These are phyloP conservation scores for Drosophila kepulauana DNA, from an alignment of 1,140 invertebrate genomes.

Conservation along the genomic window DNA sequence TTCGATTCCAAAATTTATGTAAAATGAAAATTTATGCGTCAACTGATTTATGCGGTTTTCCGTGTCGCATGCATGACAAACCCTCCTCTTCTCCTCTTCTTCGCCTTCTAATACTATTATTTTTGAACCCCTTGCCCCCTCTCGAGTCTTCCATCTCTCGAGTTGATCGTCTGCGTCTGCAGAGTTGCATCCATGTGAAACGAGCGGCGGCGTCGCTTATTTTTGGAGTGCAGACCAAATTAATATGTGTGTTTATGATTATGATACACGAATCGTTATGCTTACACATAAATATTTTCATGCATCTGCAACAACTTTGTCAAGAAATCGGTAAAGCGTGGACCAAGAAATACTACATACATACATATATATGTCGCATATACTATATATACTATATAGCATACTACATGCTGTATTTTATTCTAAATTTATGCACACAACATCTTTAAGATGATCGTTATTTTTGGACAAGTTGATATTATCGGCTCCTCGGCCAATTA, in stretches of 20 bases:
- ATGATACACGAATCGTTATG: conserved; percentile 73
- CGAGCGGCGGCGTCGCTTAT: conserved; percentile 70
- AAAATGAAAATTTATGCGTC: conserved; percentile 82
- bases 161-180: conserved; percentile 17
- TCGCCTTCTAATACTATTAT: conserved; percentile 6
- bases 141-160: background rate
- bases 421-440: conserved; percentile 18
- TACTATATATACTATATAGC: background rate
- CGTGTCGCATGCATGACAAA: conserved; percentile 71
- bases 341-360: conserved; percentile 3
- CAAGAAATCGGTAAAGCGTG: conserved; percentile 30
- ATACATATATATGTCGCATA: background rate
- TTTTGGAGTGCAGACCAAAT: conserved; percentile 78
- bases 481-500: conserved; percentile 20
- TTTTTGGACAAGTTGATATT: conserved; percentile 13
- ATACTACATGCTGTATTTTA: conserved; percentile 6
- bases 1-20: conserved; percentile 76
- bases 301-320: conserved; percentile 44
- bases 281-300: conserved; percentile 43
- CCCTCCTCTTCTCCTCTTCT: conserved; percentile 8
- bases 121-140: background rate
- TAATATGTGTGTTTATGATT: conserved; percentile 82
- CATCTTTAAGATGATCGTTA: conserved; percentile 20
- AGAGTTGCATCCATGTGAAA: conserved; percentile 71
- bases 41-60: conserved; percentile 78